Evolutionary conservation across 2,797 vertebrate species (phyloP).

Genomic region (Microtus californicus): DNA sequence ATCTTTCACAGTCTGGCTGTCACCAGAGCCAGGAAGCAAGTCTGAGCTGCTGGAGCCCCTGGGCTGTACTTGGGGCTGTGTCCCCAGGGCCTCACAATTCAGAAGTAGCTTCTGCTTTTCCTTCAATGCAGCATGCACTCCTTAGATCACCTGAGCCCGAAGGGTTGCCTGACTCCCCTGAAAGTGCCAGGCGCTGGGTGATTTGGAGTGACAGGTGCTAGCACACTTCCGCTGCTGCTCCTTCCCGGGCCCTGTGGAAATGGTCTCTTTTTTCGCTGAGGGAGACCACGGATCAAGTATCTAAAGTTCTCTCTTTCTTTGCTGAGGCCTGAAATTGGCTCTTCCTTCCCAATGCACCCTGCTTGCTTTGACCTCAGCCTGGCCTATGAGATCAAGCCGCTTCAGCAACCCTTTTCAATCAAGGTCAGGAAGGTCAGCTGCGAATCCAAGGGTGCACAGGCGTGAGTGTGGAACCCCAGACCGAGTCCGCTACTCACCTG

Average conservation of each 20-base stretch:
- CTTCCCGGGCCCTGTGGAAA: neutral
- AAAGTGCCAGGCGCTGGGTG: neutral
- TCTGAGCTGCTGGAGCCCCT: neutral
- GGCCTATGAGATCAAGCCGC: neutral
- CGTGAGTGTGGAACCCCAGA: neutral
- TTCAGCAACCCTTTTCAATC: neutral
- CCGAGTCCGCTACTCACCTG: neutral
- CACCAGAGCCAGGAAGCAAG: neutral
- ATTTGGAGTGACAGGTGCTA: neutral
- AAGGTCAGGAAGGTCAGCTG: neutral
- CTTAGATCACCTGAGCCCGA: neutral
- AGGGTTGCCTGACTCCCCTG: neutral
- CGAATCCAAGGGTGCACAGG: neutral
- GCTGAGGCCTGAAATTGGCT: slow-evolving; percentile 18
- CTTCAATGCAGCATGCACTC: neutral
- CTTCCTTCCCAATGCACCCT: neutral
- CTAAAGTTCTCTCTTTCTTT: slow-evolving; percentile 1
- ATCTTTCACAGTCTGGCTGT: neutral
- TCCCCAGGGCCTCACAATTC: neutral
- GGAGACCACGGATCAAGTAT: neutral
- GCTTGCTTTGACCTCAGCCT: neutral
- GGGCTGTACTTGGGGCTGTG: neutral
- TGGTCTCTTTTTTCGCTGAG: neutral
- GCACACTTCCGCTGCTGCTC: neutral
- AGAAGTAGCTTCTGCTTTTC: neutral